phyloP scores from a whole-genome alignment of 2,113 vertebrate species.

The Copsychus sechellarum region DNA sequence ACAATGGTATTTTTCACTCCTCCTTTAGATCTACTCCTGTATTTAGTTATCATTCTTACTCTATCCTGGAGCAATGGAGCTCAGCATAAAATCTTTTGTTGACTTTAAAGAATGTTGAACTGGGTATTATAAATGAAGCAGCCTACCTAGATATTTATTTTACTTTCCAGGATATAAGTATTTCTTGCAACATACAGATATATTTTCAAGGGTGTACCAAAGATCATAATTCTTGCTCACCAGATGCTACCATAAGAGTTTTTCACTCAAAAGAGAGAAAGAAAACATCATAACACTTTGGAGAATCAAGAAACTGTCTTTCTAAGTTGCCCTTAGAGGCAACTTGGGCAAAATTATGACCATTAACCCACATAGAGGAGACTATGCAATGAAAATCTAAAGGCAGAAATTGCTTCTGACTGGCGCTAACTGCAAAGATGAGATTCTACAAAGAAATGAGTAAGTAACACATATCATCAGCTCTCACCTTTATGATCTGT shows the following conservation, averaged over 20 bases:
- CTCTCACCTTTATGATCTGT: not conserved
- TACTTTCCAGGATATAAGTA: not conserved
- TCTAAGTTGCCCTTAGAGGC: not conserved
- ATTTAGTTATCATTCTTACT: not conserved
- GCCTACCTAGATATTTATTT: not conserved
- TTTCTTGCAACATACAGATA: not conserved
- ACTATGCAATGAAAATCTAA: not conserved
- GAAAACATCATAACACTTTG: not conserved
- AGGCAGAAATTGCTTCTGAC: not conserved
- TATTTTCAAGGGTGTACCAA: not conserved
- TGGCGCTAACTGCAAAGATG: fast-evolving
- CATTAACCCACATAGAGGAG: not conserved
- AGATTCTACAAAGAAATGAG: not conserved
- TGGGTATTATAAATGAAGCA: not conserved
- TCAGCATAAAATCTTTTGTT: not conserved
- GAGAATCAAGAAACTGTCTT: not conserved
- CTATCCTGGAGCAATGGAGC: not conserved
- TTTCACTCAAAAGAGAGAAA: not conserved
- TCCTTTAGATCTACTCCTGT: not conserved
- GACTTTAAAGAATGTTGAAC: not conserved
- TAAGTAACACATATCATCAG: too few relatives aligned
- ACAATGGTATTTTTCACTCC: not conserved
- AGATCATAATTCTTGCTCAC: not conserved
- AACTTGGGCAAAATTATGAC: not conserved
- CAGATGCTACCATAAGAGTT: not conserved